phyloP scores from a whole-genome alignment of 2,797 vertebrate genomes.

The Ctenosaura bakeri region DNA sequence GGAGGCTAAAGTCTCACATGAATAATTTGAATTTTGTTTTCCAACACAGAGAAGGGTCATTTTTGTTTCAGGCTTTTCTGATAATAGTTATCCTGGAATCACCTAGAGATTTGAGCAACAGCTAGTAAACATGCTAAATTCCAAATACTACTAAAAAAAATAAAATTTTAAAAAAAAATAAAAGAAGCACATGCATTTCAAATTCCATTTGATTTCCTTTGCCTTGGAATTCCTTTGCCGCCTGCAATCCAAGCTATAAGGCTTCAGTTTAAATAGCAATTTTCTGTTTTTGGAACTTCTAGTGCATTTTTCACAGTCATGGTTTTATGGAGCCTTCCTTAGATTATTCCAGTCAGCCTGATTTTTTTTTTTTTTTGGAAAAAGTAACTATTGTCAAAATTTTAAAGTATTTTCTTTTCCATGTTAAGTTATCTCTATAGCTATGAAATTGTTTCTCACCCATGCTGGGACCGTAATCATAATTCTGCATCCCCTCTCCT shows the following conservation, averaged over 20 bases:
- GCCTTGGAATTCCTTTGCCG: constrained; percentile 1
- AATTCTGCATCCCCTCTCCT: not conserved
- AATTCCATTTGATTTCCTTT: constrained; percentile 22
- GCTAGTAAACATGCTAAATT: not conserved
- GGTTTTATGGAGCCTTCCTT: constrained; percentile 8
- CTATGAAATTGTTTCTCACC: constrained; percentile 17
- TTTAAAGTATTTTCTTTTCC: constrained; percentile 25
- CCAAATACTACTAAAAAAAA: not conserved
- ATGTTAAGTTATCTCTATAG: constrained; percentile 35
- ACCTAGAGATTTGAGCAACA: not conserved
- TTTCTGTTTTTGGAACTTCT: not conserved
- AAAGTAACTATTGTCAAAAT: not conserved
- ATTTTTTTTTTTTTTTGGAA: not conserved
- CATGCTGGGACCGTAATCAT: constrained; percentile 15
- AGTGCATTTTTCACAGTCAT: not conserved
- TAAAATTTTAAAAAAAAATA: not conserved
- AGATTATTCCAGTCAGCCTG: not conserved
- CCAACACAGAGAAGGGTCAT: not conserved
- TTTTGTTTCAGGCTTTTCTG: constrained; percentile 11
- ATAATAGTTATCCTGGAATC: constrained; percentile 25
- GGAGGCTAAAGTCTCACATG: constrained; percentile 11
- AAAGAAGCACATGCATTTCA: not conserved
- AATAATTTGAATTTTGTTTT: constrained; percentile 35
- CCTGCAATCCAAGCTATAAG: constrained; percentile 24
- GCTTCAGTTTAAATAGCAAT: constrained; percentile 14